Percentiles rank a stretch among this genome's conserved stretches.
These are phyloP conservation scores for Colletes collaris DNA, from an alignment of 2,888 invertebrate species.

Conservation along the genomic window DNA sequence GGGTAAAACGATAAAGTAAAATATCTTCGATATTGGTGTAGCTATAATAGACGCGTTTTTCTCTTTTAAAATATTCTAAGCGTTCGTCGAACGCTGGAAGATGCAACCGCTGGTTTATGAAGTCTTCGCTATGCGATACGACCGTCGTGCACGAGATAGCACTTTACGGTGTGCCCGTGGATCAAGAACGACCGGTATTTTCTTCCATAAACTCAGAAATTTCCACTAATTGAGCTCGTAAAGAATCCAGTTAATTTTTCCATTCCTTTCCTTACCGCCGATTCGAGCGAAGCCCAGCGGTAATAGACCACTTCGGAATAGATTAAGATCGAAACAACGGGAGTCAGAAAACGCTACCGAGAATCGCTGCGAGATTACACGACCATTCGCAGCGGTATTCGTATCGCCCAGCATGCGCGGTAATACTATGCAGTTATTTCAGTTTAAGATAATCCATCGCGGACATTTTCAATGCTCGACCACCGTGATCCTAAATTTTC, in stretches of 20 bases:
- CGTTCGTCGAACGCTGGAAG: neutral
- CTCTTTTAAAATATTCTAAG: neutral
- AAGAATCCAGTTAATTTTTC: slow-evolving; percentile 31
- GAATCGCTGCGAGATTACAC: slow-evolving; percentile 32
- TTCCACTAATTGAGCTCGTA: slow-evolving; percentile 43
- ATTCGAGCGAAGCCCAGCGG: slow-evolving; percentile 5
- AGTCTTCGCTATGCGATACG: neutral
- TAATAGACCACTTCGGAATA: slow-evolving; percentile 27
- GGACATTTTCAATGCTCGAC: too few relatives aligned
- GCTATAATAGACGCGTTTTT: too few relatives aligned
- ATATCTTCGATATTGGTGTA: too few relatives aligned
- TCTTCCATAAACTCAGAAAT: slow-evolving; percentile 48
- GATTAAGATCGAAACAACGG: slow-evolving; percentile 47
- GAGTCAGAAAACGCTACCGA: slow-evolving; percentile 38
- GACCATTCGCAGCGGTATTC: slow-evolving; percentile 6
- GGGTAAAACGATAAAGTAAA: too few relatives aligned
- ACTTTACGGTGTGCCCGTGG: slow-evolving; percentile 55
- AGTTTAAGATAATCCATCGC: neutral
- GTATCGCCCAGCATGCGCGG: neutral
- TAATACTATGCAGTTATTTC: neutral
- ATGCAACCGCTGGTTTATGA: slow-evolving; percentile 14
- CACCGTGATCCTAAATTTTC: too few relatives aligned
- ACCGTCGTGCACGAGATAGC: neutral
- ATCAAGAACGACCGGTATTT: slow-evolving; percentile 58
- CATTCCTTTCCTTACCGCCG: neutral